phyloP scores from a whole-genome alignment of 2,888 invertebrate species.

The Oligia fasciuncula region DNA sequence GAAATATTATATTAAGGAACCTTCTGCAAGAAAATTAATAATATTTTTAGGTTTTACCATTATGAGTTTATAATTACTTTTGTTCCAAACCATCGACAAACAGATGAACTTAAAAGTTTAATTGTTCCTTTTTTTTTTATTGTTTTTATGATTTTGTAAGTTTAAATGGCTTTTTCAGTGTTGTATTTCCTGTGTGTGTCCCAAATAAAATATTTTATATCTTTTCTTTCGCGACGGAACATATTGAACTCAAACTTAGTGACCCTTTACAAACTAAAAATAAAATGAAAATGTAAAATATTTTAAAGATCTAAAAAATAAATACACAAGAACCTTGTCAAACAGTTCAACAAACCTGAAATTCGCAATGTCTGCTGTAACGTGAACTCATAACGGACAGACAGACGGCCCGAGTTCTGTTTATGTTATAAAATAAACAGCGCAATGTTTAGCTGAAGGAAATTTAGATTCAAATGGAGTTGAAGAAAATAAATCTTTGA shows the following conservation, averaged over 20 bases:
- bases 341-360: constrained; percentile 32
- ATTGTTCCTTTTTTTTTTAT: too few species aligned
- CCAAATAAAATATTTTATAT: too few species aligned
- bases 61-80: too few species aligned
- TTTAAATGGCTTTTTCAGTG: too few species aligned
- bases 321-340: neutral
- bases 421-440: constrained; percentile 45
- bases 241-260: neutral
- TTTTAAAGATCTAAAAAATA: neutral
- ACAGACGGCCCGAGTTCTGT: constrained; percentile 36
- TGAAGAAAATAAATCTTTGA: constrained; percentile 30
- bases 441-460: constrained; percentile 24
- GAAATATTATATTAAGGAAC: too few species aligned
- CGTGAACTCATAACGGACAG: constrained; percentile 22
- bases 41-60: too few species aligned
- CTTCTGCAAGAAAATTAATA: too few species aligned
- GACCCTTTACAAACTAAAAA: neutral
- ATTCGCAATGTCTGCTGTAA: constrained; percentile 6
- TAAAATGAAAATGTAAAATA: neutral
- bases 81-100: too few species aligned
- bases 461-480: constrained; percentile 41
- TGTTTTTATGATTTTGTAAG: too few species aligned
- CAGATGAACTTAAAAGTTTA: too few species aligned
- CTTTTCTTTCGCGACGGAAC: neutral
- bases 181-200: too few species aligned